phyloP scores from a whole-genome alignment of 2,888 invertebrate genomes.

The Maniola hyperantus region DNA sequence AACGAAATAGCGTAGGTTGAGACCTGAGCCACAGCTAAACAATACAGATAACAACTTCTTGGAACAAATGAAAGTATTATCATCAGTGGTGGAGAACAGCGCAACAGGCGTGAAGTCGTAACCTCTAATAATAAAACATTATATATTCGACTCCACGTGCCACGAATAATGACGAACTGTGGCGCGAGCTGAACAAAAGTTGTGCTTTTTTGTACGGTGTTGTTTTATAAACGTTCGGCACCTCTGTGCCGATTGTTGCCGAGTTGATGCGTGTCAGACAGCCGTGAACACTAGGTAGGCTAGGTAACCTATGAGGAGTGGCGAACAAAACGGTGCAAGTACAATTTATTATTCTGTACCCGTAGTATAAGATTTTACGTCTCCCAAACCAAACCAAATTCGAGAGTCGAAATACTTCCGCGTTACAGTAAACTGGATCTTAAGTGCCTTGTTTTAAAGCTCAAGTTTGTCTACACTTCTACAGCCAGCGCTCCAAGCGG shows the following conservation, averaged over 20 bases:
- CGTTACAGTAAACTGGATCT: no score
- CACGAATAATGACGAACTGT: slow-evolving; percentile 72
- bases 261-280: slow-evolving; percentile 41
- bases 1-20: background rate
- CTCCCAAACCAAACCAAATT: no score
- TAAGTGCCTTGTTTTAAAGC: no score
- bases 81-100: slow-evolving; percentile 68
- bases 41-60: slow-evolving; percentile 69
- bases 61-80: slow-evolving; percentile 78
- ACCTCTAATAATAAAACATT: slow-evolving; percentile 78
- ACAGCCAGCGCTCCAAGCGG: no score
- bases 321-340: background rate
- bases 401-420: no score
- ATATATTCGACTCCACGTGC: slow-evolving; percentile 80
- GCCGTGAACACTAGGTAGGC: background rate
- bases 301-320: background rate
- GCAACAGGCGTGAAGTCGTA: slow-evolving; percentile 78
- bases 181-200: slow-evolving; percentile 73
- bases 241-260: slow-evolving; percentile 53
- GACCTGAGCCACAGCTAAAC: slow-evolving; percentile 28
- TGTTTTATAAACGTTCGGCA: slow-evolving; percentile 70
- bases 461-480: no score
- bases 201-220: slow-evolving; percentile 56
- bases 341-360: no score
- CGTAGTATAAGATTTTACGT: no score